Percentiles rank a stretch among this genome's conserved stretches.
These are phyloP conservation scores for Sinodicranocentrus sp. DNA, from an alignment of 2,888 invertebrate genomes.

Conservation along the genomic window DNA sequence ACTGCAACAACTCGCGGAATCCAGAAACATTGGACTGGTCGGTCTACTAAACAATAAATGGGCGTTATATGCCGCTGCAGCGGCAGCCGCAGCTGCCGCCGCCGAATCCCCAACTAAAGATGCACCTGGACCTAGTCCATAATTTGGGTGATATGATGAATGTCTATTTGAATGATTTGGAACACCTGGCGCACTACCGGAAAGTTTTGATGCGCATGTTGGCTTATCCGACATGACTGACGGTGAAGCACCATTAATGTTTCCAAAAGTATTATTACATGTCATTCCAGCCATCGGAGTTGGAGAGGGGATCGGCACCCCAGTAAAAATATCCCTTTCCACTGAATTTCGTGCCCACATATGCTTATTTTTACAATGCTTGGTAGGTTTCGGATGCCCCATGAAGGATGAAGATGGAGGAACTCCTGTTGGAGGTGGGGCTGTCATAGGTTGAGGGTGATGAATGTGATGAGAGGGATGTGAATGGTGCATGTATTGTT, in stretches of 20 bases:
- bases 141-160: conserved; percentile 76
- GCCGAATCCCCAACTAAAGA: conserved; percentile 62
- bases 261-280: conserved; percentile 47
- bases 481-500: conserved; percentile 41
- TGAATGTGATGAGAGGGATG: conserved; percentile 51
- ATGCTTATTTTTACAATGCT: conserved; percentile 75
- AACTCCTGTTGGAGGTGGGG: neutral
- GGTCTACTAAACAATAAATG: conserved; percentile 74
- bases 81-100: conserved; percentile 68
- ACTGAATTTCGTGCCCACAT: conserved; percentile 74
- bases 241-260: conserved; percentile 5
- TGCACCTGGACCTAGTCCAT: conserved; percentile 35
- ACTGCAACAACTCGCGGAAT: conserved; percentile 67
- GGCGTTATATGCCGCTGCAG: conserved; percentile 70
- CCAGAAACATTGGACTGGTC: conserved; percentile 72
- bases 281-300: conserved; percentile 38
- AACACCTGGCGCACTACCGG: conserved; percentile 10
- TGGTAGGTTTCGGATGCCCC: conserved; percentile 71
- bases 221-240: conserved; percentile 16
- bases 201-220: conserved; percentile 42
- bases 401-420: conserved; percentile 23
- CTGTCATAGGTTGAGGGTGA: conserved; percentile 41
- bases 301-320: conserved; percentile 55
- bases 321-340: conserved; percentile 68
- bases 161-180: conserved; percentile 72